Conservation (phyloP, 1,140 invertebrate species). For the Drosophila leontia region DNA sequence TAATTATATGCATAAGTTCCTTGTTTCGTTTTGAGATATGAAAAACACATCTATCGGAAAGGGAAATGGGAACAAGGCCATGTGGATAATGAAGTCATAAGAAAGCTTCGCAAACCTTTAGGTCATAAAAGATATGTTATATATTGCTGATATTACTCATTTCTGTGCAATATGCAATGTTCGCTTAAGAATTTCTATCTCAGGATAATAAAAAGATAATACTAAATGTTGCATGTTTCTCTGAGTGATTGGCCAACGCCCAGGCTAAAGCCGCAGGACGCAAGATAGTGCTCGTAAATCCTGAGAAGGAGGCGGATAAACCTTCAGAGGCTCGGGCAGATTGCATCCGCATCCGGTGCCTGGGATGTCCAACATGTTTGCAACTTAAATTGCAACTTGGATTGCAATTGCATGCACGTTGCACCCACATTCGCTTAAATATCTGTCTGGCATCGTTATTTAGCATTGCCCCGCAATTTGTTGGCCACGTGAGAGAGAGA, state of each 20-base stretch:
- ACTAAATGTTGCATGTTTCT: not conserved
- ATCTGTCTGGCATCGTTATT: conserved; percentile 49
- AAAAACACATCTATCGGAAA: not conserved
- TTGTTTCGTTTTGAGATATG: not conserved
- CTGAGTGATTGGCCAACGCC: conserved; percentile 31
- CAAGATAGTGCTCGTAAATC: conserved; percentile 14
- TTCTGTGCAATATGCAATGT: not conserved
- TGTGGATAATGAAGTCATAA: not conserved
- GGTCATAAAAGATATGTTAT: not conserved
- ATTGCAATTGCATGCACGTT: conserved; percentile 19
- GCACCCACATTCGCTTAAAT: conserved; percentile 20
- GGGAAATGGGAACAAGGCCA: not conserved
- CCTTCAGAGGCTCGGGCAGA: conserved; percentile 27
- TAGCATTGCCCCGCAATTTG: conserved; percentile 46
- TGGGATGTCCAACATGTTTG: conserved; percentile 13
- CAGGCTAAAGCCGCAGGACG: not conserved
- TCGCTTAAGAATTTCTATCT: not conserved
- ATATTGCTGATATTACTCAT: not conserved
- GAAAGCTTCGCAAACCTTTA: not conserved
- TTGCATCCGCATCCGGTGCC: conserved; percentile 41
- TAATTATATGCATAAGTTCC: not conserved
- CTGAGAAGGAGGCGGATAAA: conserved; percentile 12
- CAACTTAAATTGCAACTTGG: conserved; percentile 17
- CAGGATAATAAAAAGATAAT: too few species aligned
- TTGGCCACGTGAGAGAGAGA: conserved; percentile 18